phyloP scores from a whole-genome alignment of 1,140 invertebrate genomes.

The Euura lappo region DNA sequence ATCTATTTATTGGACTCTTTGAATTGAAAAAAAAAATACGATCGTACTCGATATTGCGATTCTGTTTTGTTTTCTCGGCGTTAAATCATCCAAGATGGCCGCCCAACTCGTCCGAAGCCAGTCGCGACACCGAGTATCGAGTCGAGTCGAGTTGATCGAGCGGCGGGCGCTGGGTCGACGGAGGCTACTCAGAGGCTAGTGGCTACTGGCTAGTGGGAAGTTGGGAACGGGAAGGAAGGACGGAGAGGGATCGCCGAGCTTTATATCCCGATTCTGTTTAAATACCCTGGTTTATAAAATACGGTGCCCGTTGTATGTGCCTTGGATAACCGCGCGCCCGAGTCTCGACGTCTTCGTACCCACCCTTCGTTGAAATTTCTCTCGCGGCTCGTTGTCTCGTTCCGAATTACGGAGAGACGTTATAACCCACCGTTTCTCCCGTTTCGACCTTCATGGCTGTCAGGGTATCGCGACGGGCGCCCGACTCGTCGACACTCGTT shows the following conservation, averaged over 20 bases:
- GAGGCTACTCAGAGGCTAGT: not conserved
- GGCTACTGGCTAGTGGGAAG: not conserved
- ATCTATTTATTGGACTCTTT: too few species aligned
- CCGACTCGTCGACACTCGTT: conserved; percentile 19
- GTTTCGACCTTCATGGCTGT: conserved; percentile 54
- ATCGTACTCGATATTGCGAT: not conserved
- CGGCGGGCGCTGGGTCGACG: not conserved
- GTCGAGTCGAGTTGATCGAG: not conserved
- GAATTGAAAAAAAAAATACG: too few species aligned
- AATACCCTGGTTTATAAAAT: not conserved
- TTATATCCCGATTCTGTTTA: not conserved
- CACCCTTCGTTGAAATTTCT: conserved; percentile 39
- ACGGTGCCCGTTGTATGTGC: conserved; percentile 24
- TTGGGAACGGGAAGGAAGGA: not conserved
- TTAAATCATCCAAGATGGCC: too few species aligned
- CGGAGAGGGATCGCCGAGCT: not conserved
- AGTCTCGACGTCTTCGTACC: not conserved
- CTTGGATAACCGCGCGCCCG: conserved; percentile 38
- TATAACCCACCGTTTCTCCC: too few species aligned
- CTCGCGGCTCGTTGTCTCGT: conserved; percentile 31
- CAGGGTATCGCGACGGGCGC: conserved; percentile 37
- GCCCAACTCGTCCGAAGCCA: too few species aligned
- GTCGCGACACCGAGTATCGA: not conserved
- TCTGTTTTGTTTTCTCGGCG: too few species aligned
- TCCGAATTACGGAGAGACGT: conserved; percentile 35